Base-by-base conservation (phyloP, 2,888 invertebrate species). In the Drosophila neoperkinsi region DNA sequence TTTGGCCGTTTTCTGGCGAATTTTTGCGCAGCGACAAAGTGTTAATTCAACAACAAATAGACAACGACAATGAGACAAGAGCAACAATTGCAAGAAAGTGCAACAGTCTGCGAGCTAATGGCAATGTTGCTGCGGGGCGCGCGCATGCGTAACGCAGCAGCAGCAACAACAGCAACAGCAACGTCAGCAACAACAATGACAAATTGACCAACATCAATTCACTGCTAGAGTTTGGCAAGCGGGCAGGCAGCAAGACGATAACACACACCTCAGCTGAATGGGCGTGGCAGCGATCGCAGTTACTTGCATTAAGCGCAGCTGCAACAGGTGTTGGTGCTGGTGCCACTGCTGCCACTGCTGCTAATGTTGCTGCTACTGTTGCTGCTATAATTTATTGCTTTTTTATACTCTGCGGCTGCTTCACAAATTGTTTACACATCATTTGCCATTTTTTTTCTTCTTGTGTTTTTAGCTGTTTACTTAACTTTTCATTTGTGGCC, bases 61-160 rank as follows among this genome's bases (percentile, higher is more conserved):
- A 68, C 72, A 79, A 63, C 46, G 41, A 60, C 65, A 64, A 58
- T 64, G 43, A 38, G 43, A 38, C 49, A 49, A 28, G 55, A 53
- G 52, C 68, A 21, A 68, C 84, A 84, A 88, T 75, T 59, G 60
- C 36, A 67, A 58, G 55, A 57, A 56, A 81, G 68, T 81, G 81
- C 78, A 52, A 43, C 65, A 73, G 70, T 64, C 75, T 63, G 70
- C 75, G 57, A 68, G 57, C 56, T 84, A 84, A 75, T 72, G 56
- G 57, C 73, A 52, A 59, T 87, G 71, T 74, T 84, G 88, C 75
- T 52, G 66, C 59, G 71, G 59, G 85, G 67, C 28, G 55, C 74
- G 69, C 83, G 88, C 86, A 85, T 85, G 84, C 90, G 90, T 85
- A 90, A 74, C 84, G 63, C 86, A 71, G 82, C 79, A 53, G 90